These are phyloP conservation scores for Triplophysa siluroides DNA, from an alignment of 2,113 vertebrate species.

Conservation along the genomic window DNA sequence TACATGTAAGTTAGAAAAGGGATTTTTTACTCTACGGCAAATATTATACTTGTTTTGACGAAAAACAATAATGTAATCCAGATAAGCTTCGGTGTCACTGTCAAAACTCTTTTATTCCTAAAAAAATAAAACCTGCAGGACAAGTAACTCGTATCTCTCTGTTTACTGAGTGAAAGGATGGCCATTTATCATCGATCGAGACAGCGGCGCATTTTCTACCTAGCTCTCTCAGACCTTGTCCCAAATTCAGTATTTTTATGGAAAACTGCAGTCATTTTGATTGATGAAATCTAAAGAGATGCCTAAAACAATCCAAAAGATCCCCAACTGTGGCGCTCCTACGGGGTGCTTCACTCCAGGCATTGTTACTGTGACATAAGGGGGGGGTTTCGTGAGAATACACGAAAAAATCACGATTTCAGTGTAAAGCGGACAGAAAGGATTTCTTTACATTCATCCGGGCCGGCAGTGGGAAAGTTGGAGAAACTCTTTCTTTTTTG, in stretches of 20 bases:
- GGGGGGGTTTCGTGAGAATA: conserved; percentile 88
- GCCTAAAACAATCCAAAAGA: conserved; percentile 96
- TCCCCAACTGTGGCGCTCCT: conserved; percentile 98
- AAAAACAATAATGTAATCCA: conserved; percentile 11
- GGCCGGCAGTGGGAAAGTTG: conserved; percentile 85
- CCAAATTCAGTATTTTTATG: conserved; percentile 99
- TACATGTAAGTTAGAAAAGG: background rate
- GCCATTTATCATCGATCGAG: conserved; percentile 99
- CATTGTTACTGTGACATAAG: conserved; percentile 91
- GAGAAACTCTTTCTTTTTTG: conserved; percentile 87
- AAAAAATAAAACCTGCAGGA: conserved; percentile 43
- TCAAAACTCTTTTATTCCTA: conserved; percentile 22
- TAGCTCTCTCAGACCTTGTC: conserved; percentile 94
- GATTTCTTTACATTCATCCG: conserved; percentile 88
- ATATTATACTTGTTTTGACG: conserved; percentile 7
- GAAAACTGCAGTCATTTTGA: conserved; percentile 99
- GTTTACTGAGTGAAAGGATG: conserved; percentile 93
- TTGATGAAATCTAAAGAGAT: conserved; percentile 99
- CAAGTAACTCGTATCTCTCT: conserved; percentile 70
- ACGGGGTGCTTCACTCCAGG: conserved; percentile 96
- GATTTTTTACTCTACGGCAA: background rate
- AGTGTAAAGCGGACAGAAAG: conserved; percentile 81
- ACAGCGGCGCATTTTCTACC: conserved; percentile 98
- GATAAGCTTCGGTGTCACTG: conserved; percentile 28
- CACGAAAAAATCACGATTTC: conserved; percentile 92